Base-by-base conservation (phyloP, 92 coral and sea anemone species). In the Heteractis magnifica region DNA sequence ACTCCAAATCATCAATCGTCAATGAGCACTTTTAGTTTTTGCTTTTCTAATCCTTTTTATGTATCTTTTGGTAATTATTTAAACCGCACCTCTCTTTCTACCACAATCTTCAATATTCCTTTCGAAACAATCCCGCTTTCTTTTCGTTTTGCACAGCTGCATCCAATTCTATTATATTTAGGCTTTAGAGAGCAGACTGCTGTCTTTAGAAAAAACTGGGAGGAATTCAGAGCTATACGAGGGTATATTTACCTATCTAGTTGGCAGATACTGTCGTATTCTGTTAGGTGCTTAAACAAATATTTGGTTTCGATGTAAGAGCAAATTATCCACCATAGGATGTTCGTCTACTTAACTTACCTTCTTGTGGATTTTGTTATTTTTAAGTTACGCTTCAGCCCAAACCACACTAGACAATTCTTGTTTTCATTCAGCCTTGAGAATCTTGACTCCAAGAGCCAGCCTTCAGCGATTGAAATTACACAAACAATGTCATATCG, bases 221-320 rank as follows among this genome's bases (percentile, higher is more conserved):
- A 9, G 70, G 26, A 62, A 62, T 18, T 62, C 23, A 6, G 7
- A 16, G 23, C 18, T 55, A 62, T 62, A 20, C 9, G 7, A 18
- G 8, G 6, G 6, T 4, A 20, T 62, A 62, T 62, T 23, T 62
- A 62, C 23, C 26, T 62, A 12, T 11, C 64, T 58, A 14, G 13
- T n/a, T 58, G 5, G 6, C 64, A 10, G 8, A 68, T 68, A 48
- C 73, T 53, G 10, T 68, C 73, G 15, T 20, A 68, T 53, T 53
- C 10, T 53, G 73, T 68, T 20, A 20, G 73, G 44, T 68, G 49
- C 73, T 68, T 68, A 68, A 68, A 68, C 49, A 68, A 68, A 68
- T 68, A 68, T 68, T 68, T 68, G 73, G 15, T 68, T 68, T 68
- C 26, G 12, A 68, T 10, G 12, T 68, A 20, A 23, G 49, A 6